Evolutionary conservation across 1,140 invertebrate genomes (phyloP), one percentile per base, ranked within the genome.

Genomic region (Callitettix versicolor): DNA sequence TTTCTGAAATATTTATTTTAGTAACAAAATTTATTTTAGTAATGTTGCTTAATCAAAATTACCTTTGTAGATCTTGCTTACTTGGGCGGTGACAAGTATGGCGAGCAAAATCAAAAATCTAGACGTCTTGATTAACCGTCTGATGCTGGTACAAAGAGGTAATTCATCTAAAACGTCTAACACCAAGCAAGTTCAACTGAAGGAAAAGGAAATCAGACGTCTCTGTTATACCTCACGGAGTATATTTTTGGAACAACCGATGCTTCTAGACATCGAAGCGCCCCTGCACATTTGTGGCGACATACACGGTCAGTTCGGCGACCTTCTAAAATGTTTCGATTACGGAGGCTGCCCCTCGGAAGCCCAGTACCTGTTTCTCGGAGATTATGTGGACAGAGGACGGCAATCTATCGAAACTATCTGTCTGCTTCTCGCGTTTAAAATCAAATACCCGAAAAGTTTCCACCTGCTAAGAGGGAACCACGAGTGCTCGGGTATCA

Each of bases 291-390:
- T 84, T 58, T 84, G 81, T 69, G 81, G 93, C 91, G 58, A 59
- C 49, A 51, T 57, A 6, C 58, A 97, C 68, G 94, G 94, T 21
- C 88, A 93, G 68, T 97, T 95, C 71, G 80, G 80, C 64, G 94
- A 97, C 74, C 75, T 97, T 47, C 72, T 97, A 62, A 79, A 93
- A 63, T 73, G 97, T 46, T 97, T 97, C 73, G 92, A 96, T 73
- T 95, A 95, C 71, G 93, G 92, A 46, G 91, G 92, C n/a, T 96
- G 95, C 69, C 93, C 93, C 46, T 93, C 94, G 43, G 90, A 94
- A 69, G 85, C 89, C 50, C 97, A 97, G 69, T 97, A 97, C 73
- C 74, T 97, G 60, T 97, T 97, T 72, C 79, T 97, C 36, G 93
- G 93, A 26, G 90, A 94, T 72, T 94, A 93, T 69, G 90, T 94